Percentiles rank a stretch among this genome's conserved stretches.
These are phyloP conservation scores for Drosophila pectinifera DNA, from an alignment of 1,140 invertebrate species.

Conservation along the genomic window DNA sequence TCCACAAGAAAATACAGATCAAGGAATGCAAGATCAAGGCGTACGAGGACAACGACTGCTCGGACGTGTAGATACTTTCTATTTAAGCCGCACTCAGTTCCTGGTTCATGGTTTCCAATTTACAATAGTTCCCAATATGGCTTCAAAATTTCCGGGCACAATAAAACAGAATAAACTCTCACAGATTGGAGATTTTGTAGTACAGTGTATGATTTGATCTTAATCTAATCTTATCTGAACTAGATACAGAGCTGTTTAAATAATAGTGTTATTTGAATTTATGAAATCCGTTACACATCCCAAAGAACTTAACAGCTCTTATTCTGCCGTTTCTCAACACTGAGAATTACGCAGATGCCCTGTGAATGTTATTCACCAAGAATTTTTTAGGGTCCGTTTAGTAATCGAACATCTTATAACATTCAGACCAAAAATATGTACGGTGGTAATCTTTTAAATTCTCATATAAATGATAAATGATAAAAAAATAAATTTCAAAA, in stretches of 20 bases:
- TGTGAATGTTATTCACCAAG: not conserved
- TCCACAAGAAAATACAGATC: conserved; percentile 75
- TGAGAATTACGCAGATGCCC: not conserved
- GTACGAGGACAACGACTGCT: conserved; percentile 68
- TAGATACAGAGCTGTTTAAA: no score
- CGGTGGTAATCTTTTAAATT: no score
- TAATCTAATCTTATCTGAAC: no score
- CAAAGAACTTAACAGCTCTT: no score
- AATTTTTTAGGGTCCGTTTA: not conserved
- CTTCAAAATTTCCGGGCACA: not conserved
- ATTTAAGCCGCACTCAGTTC: not conserved
- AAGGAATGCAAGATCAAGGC: conserved; percentile 60
- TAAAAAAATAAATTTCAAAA: no score
- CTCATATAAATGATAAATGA: no score
- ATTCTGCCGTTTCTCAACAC: conserved; percentile 2
- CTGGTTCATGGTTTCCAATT: not conserved
- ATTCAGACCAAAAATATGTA: no score
- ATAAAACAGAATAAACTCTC: conserved; percentile 11
- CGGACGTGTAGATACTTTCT: conserved; percentile 44
- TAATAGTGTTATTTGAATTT: not conserved
- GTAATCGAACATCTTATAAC: not conserved
- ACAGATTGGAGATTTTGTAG: not conserved
- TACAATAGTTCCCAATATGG: not conserved
- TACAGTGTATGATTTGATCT: no score
- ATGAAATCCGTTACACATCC: not conserved